Evolutionary conservation across 2,113 vertebrate species (phyloP), one percentile per base, ranked within the genome.

Genomic region (Microcebus griseorufus): DNA sequence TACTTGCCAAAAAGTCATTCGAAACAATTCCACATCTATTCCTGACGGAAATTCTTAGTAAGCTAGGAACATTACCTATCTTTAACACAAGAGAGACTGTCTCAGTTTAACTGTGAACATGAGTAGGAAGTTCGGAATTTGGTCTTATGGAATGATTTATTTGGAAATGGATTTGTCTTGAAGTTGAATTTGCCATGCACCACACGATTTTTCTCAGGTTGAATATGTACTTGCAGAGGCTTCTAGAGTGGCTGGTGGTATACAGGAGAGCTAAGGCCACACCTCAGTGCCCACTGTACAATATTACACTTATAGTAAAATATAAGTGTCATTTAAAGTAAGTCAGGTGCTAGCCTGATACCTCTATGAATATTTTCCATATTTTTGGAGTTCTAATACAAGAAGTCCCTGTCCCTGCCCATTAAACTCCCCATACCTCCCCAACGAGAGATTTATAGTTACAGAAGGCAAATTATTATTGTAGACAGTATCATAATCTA

Each of bases 1-100:
- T 84, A 70, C 72, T 92, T 94, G 95, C 90, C 94, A 93, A 82
- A 94, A 90, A 93, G 53, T 86, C 27, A 86, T 86, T 73, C 72
- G 60, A 81, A 85, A 82, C 78, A 69, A 51, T 86, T 67, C 11
- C 62, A 83, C 1, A 67, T 72, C 58, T 34, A 70, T 88, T 95
- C 67, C 65, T 95, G 70, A 76, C 80, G 64, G 88, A 95, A 88
- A 95, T 42, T 85, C 91, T 95, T 73, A 55, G 60, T 76, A 88
- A 90, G 25, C 60, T 90, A 81, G 88, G 70, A 86, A 55, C 48
- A 58, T 39, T 32, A 81, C 60, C 45, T 86, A 16, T 67, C 60
- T 93, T 84, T 84, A 92, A 93, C n/a, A 67, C 34, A 53, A 87
- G 90, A 75, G 92, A 72, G 42, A 20, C 64, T 42, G 17, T 60